phyloP scores from a whole-genome alignment of 2,797 vertebrate species.

The Poliocrania exsul region DNA sequence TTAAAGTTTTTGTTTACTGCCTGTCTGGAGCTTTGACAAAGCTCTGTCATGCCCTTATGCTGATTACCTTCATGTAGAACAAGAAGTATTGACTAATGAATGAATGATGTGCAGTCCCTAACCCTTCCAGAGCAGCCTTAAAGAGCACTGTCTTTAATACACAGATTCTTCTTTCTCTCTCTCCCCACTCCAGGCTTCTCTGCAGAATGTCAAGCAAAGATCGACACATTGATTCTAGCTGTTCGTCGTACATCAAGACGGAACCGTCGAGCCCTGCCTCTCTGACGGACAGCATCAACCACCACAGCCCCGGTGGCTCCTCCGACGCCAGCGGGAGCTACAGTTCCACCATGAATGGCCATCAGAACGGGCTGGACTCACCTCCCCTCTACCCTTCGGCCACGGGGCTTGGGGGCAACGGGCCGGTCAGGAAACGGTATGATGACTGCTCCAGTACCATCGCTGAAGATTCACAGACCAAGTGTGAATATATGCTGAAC shows the following conservation, averaged over 20 bases:
- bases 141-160: constrained; percentile 73
- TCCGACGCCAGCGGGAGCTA: constrained; percentile 99
- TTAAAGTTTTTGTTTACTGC: constrained; percentile 79
- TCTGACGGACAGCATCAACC: constrained; percentile 99
- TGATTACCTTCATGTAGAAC: constrained; percentile 97
- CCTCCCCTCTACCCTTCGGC: constrained; percentile 94
- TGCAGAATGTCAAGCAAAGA: constrained; percentile 99
- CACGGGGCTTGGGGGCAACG: constrained; percentile 88
- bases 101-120: constrained; percentile 86
- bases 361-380: constrained; percentile 98
- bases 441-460: constrained; percentile 99
- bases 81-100: constrained; percentile 93
- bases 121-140: constrained; percentile 67
- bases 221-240: constrained; percentile 99
- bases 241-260: constrained; percentile 99
- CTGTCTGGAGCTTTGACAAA: constrained; percentile 86
- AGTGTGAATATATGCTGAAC: constrained; percentile 99
- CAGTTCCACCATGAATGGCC: constrained; percentile 98
- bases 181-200: constrained; percentile 89
- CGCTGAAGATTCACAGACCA: constrained; percentile 97
- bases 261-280: constrained; percentile 99
- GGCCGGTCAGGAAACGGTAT: constrained; percentile 92
- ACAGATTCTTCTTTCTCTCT: constrained; percentile 58
- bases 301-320: constrained; percentile 98
- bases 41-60: constrained; percentile 88